phyloP scores from a whole-genome alignment of 2,888 invertebrate species.

The Lasioglossum morio region DNA sequence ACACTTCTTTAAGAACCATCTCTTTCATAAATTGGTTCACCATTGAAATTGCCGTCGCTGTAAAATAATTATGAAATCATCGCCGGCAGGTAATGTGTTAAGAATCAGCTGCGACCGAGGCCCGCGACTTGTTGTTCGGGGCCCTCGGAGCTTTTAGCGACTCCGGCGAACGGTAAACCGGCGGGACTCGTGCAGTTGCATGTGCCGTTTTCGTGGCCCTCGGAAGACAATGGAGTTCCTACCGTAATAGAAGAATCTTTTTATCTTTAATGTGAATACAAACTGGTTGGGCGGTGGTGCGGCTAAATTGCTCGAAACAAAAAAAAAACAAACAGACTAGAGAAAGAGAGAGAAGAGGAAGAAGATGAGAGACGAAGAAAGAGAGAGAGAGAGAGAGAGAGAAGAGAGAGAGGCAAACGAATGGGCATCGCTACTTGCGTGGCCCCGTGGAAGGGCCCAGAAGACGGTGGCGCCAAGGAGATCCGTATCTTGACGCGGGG shows the following conservation, averaged over 20 bases:
- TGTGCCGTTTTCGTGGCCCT: neutral
- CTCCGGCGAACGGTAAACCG: slow-evolving; percentile 3
- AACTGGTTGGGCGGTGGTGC: slow-evolving; percentile 22
- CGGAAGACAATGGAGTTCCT: slow-evolving; percentile 9
- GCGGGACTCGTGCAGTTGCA: neutral
- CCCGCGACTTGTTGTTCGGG: neutral
- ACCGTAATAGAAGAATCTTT: slow-evolving; percentile 40
- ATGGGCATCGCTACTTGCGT: slow-evolving; percentile 57
- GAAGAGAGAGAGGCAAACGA: slow-evolving; percentile 40
- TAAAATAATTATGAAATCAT: neutral
- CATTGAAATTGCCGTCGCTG: neutral
- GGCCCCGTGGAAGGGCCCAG: slow-evolving; percentile 70
- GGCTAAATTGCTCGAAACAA: slow-evolving; percentile 38
- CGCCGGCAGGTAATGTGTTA: neutral
- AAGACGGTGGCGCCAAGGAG: slow-evolving; percentile 84
- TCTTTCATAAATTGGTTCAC: neutral
- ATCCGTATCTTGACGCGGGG: slow-evolving; percentile 83
- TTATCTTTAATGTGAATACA: slow-evolving; percentile 41
- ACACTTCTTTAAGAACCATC: neutral
- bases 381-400: neutral
- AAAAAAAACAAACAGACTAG: slow-evolving; percentile 29
- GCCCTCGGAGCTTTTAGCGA: slow-evolving; percentile 8
- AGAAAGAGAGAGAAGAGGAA: neutral
- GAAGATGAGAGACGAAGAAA: neutral
- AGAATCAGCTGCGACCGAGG: neutral